Evolutionary conservation across 2,888 invertebrate genomes (phyloP), one percentile per base, ranked within the genome.

Genomic region (Trissoscelio sp.): DNA sequence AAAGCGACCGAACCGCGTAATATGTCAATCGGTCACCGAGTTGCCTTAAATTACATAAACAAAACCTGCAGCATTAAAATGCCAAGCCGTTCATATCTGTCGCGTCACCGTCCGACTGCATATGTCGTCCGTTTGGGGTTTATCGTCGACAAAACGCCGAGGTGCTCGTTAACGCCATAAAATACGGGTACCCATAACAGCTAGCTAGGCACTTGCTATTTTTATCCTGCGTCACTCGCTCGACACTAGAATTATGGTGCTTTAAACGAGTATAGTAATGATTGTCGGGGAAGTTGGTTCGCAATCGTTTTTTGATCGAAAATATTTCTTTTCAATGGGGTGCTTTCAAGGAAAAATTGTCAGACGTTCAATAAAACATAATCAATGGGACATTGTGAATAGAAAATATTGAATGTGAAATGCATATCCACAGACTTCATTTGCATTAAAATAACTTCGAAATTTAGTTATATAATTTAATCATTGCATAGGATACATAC

Each of bases 221-320:
- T 87, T 87, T 86, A 86, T 83, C 73, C 84, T 18, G 9, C 62
- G 39, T 57, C 70, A 75, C 78, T 69, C 82, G 77, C 79, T 12
- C 42, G 60, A 34, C 74, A 48, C 48, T 44, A 82, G 83, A 85
- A 86, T 89, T 89, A 89, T 87, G 85, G 86, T 85, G 84, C 85
- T 87, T 87, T 88, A 88, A 89, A 89, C 87, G 88, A 87, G 87
- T 85, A 84, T 87, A 87, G 86, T 88, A 88, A 89, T 89, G 88
- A 89, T 44, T 20, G 44, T 22, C 11, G 3, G 20, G 4, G 79
- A 81, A 85, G 87, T 89, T 89, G 87, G 88, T 89, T 88, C 88
- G 89, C 89, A 39, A 88, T 84, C 87, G 85, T 83, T 84, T 78
- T 58, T 82, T 12, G n/a, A 42, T 9, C 53, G 11, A 24, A 37